phyloP scores from a whole-genome alignment of 2,113 vertebrate species.

The Eptesicus fuscus region DNA sequence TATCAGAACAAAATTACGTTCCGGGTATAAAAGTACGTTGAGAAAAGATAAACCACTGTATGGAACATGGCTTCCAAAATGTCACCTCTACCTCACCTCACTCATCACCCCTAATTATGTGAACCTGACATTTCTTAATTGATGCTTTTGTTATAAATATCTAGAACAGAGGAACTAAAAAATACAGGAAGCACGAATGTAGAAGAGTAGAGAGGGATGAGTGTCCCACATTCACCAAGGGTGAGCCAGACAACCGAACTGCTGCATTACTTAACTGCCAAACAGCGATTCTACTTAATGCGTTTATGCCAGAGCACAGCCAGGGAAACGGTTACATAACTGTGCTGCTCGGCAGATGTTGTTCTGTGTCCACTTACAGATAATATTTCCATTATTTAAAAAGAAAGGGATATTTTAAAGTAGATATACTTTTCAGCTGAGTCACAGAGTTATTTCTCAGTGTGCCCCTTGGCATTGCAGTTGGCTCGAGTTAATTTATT shows the following conservation, averaged over 20 bases:
- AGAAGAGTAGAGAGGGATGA: not conserved
- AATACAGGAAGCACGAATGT: not conserved
- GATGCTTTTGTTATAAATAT: not conserved
- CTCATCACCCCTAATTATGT: no score
- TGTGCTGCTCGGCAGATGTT: not conserved
- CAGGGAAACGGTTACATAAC: not conserved
- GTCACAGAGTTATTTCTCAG: constrained; percentile 30
- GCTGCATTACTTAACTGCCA: not conserved
- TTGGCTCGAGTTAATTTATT: not conserved
- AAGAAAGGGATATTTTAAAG: constrained; percentile 37
- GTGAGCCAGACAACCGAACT: not conserved
- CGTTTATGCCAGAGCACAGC: not conserved
- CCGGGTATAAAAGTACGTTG: not conserved
- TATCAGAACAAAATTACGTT: not conserved
- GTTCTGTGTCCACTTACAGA: not conserved
- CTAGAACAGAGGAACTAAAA: not conserved
- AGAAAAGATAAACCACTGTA: not conserved
- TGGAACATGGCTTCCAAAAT: not conserved
- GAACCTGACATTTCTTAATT: not conserved
- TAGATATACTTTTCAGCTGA: constrained; percentile 4
- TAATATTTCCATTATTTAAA: not conserved
- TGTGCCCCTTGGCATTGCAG: not conserved
- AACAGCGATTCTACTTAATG: not conserved
- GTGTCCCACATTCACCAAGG: not conserved
- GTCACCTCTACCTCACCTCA: not conserved